Conservation (phyloP, 2,113 vertebrate species). For the Eclectus roratus region DNA sequence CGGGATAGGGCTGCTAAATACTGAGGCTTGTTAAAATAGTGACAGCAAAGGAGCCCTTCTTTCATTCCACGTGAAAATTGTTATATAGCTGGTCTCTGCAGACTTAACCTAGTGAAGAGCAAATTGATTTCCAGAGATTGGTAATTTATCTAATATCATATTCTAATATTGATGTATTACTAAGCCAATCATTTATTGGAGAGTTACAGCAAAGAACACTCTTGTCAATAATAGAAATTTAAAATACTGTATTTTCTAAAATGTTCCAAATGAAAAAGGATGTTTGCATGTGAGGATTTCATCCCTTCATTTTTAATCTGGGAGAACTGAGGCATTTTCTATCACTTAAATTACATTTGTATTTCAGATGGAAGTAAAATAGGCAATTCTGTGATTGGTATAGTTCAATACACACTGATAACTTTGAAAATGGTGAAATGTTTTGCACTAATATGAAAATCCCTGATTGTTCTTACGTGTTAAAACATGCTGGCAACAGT, state of each 20-base stretch:
- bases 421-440: neutral
- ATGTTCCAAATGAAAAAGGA: neutral
- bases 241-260: neutral
- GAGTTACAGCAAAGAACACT: neutral
- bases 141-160: neutral
- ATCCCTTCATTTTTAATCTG: neutral
- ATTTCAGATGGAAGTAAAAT: neutral
- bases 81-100: neutral
- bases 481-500: neutral
- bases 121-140: neutral
- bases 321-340: neutral
- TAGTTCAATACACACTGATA: neutral
- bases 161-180: neutral
- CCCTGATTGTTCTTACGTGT: neutral
- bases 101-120: neutral
- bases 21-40: conserved; percentile 49
- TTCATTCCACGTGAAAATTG: neutral
- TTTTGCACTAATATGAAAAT: neutral
- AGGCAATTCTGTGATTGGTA: neutral
- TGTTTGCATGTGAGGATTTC: neutral
- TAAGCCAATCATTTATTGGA: neutral
- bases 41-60: conserved; percentile 15
- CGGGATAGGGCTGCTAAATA: conserved; percentile 39
- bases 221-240: neutral
- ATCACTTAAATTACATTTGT: neutral